Evolutionary conservation across 2,797 vertebrate genomes (phyloP).

Genomic region (Malurus leucopterus): DNA sequence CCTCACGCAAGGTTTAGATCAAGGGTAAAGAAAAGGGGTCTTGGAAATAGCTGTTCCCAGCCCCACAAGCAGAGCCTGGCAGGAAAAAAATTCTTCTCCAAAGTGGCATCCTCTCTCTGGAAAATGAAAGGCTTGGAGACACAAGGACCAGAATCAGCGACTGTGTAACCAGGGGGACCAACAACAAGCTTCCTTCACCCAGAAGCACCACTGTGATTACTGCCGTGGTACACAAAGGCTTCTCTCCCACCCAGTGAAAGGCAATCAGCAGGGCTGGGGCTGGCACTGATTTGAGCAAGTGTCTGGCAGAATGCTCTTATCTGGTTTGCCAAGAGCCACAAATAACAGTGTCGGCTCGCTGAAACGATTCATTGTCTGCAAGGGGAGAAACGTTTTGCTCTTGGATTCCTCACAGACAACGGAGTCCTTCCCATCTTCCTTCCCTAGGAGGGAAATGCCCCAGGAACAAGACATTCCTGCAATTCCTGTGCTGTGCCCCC

Average conservation of each 20-base stretch:
- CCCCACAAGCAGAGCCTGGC: neutral
- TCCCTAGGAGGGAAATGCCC: slow-evolving; percentile 50
- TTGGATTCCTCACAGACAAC: slow-evolving; percentile 20
- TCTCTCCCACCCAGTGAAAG: slow-evolving; percentile 15
- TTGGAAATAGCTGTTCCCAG: neutral
- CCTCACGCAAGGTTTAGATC: neutral
- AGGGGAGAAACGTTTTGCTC: slow-evolving; percentile 26
- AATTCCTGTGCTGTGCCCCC: neutral
- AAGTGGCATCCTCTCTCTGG: neutral
- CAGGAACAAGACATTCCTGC: slow-evolving; percentile 49
- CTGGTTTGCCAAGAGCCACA: slow-evolving; percentile 48
- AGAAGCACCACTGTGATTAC: neutral
- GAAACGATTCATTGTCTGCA: slow-evolving; percentile 54
- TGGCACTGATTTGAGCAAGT: slow-evolving; percentile 45
- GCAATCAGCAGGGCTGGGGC: slow-evolving; percentile 10
- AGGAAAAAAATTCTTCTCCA: neutral
- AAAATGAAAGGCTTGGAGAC: neutral
- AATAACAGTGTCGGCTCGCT: slow-evolving; percentile 46
- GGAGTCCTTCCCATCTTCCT: slow-evolving; percentile 38
- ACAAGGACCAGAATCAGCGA: neutral
- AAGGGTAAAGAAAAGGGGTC: neutral
- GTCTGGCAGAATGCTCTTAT: slow-evolving; percentile 50
- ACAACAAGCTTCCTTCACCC: neutral
- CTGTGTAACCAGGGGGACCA: slow-evolving; percentile 13
- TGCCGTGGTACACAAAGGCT: slow-evolving; percentile 14